Base-by-base conservation (phyloP, 2,888 invertebrate genomes). In the Harpagoxenus sublaevis region DNA sequence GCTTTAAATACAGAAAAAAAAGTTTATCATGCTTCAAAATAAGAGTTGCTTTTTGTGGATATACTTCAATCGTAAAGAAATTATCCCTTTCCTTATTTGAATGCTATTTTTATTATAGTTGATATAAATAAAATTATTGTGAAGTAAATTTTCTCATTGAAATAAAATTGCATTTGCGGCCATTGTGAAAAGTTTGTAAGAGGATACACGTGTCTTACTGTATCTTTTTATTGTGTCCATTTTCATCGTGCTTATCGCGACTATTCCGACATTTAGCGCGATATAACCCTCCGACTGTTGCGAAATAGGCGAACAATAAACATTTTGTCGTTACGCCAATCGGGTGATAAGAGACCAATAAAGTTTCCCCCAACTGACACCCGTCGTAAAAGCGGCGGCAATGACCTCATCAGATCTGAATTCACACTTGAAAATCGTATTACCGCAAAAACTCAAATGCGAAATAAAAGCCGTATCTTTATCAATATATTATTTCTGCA, bases 281-380 rank as follows among this genome's bases (percentile, higher is more conserved):
- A 85, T 87, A 85, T 87, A 85, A 84, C 87, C 85, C 63, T 62
- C 68, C 31, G 85, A 87, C 88, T 79, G 88, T 91, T 87, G 91
- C 84, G 87, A 88, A 91, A 91, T 79, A 86, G 66, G 48, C 74
- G 87, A 89, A 90, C 91, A 91, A 90, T 91, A 91, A 90, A 91
- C 91, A 91, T 91, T 91, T 90, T 87, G 88, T 89, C 91, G 87
- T 91, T 86, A 77, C 87, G 87, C 81, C 87, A 91, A 90, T 89
- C 89, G 82, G 57, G 60, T 86, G 91, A 91, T 91, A 91, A 89
- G 90, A 77, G 84, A 84, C 73, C 75, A 87, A 90, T 90, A 90
- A 90, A 90, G 87, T 77, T 77, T 42, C 8, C 84, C 83, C 85
- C 73, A 78, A 86, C 60, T 78, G 74, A 74, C 82, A 75, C 23